Base-by-base conservation (phyloP, 1,140 invertebrate species). In the Sarcophaga peregrina region DNA sequence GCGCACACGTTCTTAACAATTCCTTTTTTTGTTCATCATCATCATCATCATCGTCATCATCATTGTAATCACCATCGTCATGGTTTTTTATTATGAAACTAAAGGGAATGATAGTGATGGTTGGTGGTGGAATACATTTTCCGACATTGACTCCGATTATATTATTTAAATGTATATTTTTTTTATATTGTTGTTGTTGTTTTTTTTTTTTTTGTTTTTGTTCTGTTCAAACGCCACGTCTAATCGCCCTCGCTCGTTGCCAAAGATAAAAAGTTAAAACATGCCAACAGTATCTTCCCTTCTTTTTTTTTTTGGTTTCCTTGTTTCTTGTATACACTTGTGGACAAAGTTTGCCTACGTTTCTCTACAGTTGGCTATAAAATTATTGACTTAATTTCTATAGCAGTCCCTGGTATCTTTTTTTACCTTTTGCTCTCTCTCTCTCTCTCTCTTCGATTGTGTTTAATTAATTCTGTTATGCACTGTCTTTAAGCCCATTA, bases 1-100 rank as follows among this genome's bases (percentile, higher is more conserved):
- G 20, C 75, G 47, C 47, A 78, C 75, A 78, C 75, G 75, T 78
- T 78, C 75, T 17, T 78, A 50, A 78, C 75, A 78, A 78, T 50
- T 17, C 48, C 73, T 74, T 45, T 75, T 5, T 15, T 37, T 37
- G 1, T 37, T 37, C 25, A 37, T 37, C 25, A 37, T 37, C 25
- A 37, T 37, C 25, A 37, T 37, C 25, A 37, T 37, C 25, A 37
- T 37, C 25, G 4, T 37, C 25, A 37, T 37, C 4, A 37, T 37
- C 25, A 37, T 37, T 37, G 25, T 37, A 37, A 37, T 37, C 25
- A 37, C 25, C 54, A 11, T 58, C 54, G 54, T 58, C 54, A 58
- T 58, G 54, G 13, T 58, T 58, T 58, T 37, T 37, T 37, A 37
- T 37, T 37, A 4, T n/a, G 54, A 58, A 58, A 58, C 13, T 13